Conservation (phyloP, 2,797 vertebrate species). For the Alca torda region DNA sequence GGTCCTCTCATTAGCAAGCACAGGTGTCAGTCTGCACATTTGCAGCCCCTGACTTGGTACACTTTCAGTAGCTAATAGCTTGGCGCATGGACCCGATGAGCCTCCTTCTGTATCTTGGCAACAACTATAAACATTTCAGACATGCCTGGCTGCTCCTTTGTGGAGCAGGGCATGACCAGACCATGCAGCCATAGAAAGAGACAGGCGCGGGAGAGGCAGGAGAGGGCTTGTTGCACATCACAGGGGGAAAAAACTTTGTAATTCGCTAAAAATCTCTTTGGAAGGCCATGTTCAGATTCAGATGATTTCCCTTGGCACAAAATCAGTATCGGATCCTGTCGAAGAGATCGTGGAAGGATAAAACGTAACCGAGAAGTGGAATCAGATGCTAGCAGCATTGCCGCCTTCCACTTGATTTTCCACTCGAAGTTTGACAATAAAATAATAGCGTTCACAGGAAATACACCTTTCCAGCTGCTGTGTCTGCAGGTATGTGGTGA, state of each 20-base stretch:
- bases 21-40: background rate
- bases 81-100: background rate
- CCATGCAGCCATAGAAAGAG: background rate
- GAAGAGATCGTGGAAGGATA: background rate
- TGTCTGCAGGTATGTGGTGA: background rate
- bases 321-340: background rate
- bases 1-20: background rate
- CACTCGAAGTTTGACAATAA: background rate
- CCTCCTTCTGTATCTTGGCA: slow-evolving; percentile 45
- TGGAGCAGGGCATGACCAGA: slow-evolving; percentile 25
- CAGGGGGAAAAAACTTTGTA: background rate
- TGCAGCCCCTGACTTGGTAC: background rate
- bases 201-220: background rate
- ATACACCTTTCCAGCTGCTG: background rate
- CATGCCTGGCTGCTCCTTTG: background rate
- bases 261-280: background rate
- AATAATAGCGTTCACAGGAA: background rate
- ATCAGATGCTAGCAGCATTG: background rate
- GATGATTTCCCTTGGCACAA: background rate
- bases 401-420: background rate
- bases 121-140: slow-evolving; percentile 31
- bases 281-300: background rate
- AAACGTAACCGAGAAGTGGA: background rate
- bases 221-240: background rate
- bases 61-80: background rate